Conservation (phyloP, 2,888 invertebrate genomes). For the Alviniconcha strummeri region DNA sequence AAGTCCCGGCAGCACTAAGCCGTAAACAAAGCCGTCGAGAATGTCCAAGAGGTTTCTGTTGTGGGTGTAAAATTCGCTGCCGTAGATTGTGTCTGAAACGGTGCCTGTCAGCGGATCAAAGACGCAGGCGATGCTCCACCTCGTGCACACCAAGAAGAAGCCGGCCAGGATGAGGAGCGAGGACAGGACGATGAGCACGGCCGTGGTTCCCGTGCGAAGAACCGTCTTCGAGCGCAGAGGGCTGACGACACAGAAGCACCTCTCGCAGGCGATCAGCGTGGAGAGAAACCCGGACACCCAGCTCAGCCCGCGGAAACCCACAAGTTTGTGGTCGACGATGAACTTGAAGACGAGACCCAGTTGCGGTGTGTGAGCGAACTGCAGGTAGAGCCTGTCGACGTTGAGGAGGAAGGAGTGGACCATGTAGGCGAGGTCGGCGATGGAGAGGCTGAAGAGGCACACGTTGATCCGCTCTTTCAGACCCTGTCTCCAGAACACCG, state of each 20-base stretch:
- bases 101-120: conserved; percentile 8
- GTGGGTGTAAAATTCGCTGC: conserved; percentile 13
- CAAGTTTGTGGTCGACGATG: conserved; percentile 3
- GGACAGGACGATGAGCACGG: neutral
- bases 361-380: neutral
- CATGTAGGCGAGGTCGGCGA: conserved; percentile 4
- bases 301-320: conserved; percentile 13
- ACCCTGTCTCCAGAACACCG: conserved; percentile 12
- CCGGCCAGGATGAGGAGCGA: neutral
- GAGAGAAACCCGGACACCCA: conserved; percentile 16
- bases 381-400: neutral
- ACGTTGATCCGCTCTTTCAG: conserved; percentile 3
- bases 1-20: neutral
- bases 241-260: conserved; percentile 19
- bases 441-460: conserved; percentile 10
- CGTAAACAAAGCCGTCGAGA: neutral
- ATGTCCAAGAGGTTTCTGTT: neutral
- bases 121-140: conserved; percentile 5
- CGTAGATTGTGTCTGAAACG: neutral
- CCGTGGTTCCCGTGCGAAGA: neutral
- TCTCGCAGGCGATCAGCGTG: conserved; percentile 20
- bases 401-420: conserved; percentile 10
- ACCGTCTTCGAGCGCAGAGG: neutral
- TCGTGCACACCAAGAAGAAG: neutral
- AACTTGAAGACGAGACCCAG: conserved; percentile 4